phyloP scores from a whole-genome alignment of 53 echinoderm and acorn worm genomes.

The Apostichopus leukothele region DNA sequence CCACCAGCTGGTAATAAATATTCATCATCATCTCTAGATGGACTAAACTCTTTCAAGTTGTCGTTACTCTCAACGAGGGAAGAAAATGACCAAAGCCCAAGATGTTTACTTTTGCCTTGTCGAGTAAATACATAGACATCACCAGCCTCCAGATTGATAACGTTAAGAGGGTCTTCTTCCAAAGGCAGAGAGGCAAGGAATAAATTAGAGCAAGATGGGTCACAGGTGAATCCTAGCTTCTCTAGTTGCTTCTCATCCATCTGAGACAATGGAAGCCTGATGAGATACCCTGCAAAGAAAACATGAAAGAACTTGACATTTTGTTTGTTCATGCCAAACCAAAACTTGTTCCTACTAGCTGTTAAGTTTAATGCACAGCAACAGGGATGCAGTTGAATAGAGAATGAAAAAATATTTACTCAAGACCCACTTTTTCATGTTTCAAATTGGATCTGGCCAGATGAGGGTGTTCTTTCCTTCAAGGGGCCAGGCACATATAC shows the following conservation, averaged over 20 bases:
- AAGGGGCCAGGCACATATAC: no score
- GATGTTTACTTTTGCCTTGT: slow-evolving; percentile 81
- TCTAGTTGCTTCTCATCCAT: neutral
- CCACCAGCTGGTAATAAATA: slow-evolving; percentile 66
- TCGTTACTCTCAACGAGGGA: slow-evolving; percentile 69
- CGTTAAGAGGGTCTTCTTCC: neutral
- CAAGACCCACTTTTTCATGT: no score
- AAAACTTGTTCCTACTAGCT: no score
- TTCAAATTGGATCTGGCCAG: no score
- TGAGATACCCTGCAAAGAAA: slow-evolving; percentile 55
- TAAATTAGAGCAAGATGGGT: slow-evolving; percentile 45
- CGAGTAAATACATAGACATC: slow-evolving; percentile 69
- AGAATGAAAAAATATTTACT: no score
- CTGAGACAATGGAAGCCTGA: neutral
- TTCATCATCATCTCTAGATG: slow-evolving; percentile 40
- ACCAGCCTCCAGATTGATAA: neutral
- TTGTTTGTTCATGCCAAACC: no score
- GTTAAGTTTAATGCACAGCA: no score
- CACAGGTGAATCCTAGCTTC: slow-evolving; percentile 1
- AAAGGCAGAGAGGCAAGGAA: neutral
- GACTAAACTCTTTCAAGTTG: slow-evolving; percentile 65
- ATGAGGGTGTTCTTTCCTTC: no score
- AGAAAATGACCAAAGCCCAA: slow-evolving; percentile 61
- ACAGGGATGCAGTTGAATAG: no score
- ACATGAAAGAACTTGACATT: no score